A percentile compares a stretch with the other conserved stretches of the same genome.
phyloP scores from a whole-genome alignment of 2,113 vertebrate species.

The Oceanites oceanicus region DNA sequence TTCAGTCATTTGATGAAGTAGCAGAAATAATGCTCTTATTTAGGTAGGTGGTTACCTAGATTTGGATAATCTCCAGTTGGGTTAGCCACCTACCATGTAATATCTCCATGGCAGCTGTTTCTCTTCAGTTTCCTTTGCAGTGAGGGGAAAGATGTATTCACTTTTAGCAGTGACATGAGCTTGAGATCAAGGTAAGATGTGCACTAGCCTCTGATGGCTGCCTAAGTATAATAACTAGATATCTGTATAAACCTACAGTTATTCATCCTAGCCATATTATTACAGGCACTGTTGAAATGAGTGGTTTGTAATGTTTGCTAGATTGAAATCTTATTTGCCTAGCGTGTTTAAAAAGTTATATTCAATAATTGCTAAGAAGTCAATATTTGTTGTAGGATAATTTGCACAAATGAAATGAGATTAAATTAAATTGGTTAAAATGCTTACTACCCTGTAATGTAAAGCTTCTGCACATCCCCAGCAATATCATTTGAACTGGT shows the following conservation, averaged over 20 bases:
- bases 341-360: neutral
- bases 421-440: neutral
- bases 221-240: neutral
- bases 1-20: neutral
- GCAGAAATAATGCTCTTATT: neutral
- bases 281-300: neutral
- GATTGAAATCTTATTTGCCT: neutral
- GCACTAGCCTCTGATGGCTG: neutral
- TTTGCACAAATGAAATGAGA: neutral
- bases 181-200: neutral
- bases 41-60: neutral
- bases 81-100: neutral
- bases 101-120: neutral
- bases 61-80: neutral
- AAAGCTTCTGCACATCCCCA: neutral
- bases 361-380: neutral
- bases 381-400: neutral
- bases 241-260: neutral
- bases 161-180: neutral
- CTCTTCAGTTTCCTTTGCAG: neutral
- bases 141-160: neutral
- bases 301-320: neutral
- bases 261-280: neutral
- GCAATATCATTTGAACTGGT: neutral
- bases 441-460: neutral